Base-by-base conservation (phyloP, 2,113 vertebrate species). In the Corydoras maculifer region DNA sequence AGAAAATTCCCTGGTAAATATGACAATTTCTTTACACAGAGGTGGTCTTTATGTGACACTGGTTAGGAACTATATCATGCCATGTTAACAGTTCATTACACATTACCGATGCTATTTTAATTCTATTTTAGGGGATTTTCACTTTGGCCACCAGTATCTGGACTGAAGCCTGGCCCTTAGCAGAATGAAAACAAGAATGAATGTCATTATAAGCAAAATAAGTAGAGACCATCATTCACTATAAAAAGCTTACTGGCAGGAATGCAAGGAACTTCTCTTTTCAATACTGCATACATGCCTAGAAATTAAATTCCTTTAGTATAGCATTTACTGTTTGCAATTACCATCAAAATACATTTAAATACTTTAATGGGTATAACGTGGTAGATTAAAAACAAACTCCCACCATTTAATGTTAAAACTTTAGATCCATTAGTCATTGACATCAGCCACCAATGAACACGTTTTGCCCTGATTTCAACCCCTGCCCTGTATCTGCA, bases 401-500 rank as follows among this genome's bases (percentile, higher is more conserved):
- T 43, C 4, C 35, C 35, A 4, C 35, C 7, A 43, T 43, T 43
- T 5, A 43, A 43, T 43, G 35, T 43, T 43, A 43, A 43, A 8
- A 25, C 18, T 43, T 8, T 43, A 43, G 35, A 43, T 43, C 35
- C 58, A 30, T 32, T 48, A 10, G 31, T 55, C n/a, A 62, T 11
- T 60, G 25, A 15, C 63, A 66, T 35, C 30, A 62, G 18, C 11
- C 31, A 43, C 50, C 32, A 74, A 25, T 31, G 3, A 59, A 73
- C 18, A n/a, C 18, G 48, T 73, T 68, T 62, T 48, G 18, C 49
- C 58, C 5, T 35, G 48, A 53, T 32, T 67, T 18, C 49, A 54
- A 62, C 50, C 55, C 58, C 57, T 30, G 11, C 31, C 35, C 58
- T 53, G 10, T 68, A 77, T 77, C 59, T 77, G 54, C 70, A 64